Evolutionary conservation across 1,140 invertebrate species (phyloP).

Genomic region (Belonocnema kinseyi): DNA sequence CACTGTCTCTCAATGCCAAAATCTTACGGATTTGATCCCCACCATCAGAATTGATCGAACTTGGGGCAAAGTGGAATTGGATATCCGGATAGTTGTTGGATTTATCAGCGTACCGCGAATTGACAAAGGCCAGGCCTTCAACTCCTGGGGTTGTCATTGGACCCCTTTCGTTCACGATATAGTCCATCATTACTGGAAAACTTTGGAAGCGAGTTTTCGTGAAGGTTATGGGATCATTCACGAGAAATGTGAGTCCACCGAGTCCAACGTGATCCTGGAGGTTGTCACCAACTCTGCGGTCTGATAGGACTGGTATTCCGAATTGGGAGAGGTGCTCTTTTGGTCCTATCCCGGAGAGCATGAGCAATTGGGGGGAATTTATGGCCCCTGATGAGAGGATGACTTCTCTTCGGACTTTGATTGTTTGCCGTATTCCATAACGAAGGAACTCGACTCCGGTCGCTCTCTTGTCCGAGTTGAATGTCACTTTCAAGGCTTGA

Average conservation of each 20-base stretch:
- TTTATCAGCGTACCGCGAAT: conserved; percentile 87
- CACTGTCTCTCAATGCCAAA: conserved; percentile 84
- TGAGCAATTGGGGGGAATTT: conserved; percentile 88
- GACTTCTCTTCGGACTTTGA: conserved; percentile 85
- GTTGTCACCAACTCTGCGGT: conserved; percentile 88
- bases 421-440: conserved; percentile 79
- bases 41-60: conserved; percentile 87
- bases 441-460: conserved; percentile 86
- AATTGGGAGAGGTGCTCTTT: conserved; percentile 85
- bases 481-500: conserved; percentile 83
- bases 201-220: conserved; percentile 87
- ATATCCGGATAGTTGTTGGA: conserved; percentile 88
- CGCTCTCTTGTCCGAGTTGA: conserved; percentile 83
- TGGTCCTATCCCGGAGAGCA: conserved; percentile 93
- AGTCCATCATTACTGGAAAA: conserved; percentile 86
- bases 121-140: conserved; percentile 89
- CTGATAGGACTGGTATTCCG: conserved; percentile 84
- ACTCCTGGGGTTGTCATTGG: conserved; percentile 88
- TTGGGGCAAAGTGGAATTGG: conserved; percentile 90
- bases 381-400: conserved; percentile 89
- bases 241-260: conserved; percentile 87
- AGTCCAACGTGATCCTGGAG: conserved; percentile 90
- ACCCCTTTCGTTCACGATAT: conserved; percentile 85
- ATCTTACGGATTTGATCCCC: conserved; percentile 86
- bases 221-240: conserved; percentile 87